These are phyloP conservation scores for Chromoteleia sp. DNA, from an alignment of 2,888 invertebrate genomes.

Conservation along the genomic window DNA sequence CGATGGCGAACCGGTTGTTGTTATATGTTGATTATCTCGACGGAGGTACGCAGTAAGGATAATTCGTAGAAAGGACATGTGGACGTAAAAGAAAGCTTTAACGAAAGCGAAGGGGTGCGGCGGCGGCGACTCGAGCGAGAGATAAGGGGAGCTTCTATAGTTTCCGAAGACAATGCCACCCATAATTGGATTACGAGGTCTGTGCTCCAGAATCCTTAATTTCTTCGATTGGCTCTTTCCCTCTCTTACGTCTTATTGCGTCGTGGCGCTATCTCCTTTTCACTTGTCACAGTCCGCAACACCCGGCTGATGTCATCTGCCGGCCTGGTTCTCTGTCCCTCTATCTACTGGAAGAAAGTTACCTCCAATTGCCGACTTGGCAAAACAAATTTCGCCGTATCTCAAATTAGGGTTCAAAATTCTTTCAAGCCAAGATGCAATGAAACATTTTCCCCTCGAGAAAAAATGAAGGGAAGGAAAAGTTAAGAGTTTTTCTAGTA, in stretches of 20 bases:
- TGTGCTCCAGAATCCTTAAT: constrained; percentile 79
- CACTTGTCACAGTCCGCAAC: constrained; percentile 68
- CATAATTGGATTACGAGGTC: constrained; percentile 80
- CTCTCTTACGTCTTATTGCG: constrained; percentile 57
- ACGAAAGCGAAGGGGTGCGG: constrained; percentile 53
- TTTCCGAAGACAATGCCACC: constrained; percentile 79
- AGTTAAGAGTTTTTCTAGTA: not conserved
- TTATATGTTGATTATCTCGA: constrained; percentile 50
- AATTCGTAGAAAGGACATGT: constrained; percentile 44
- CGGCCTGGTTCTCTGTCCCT: constrained; percentile 41
- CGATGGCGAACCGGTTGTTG: constrained; percentile 19
- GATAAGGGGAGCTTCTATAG: constrained; percentile 78
- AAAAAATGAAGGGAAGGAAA: not conserved
- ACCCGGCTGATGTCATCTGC: constrained; percentile 59
- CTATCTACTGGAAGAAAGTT: constrained; percentile 60
- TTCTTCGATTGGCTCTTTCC: constrained; percentile 71
- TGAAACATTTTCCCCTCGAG: not conserved
- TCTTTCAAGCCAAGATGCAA: constrained; percentile 5
- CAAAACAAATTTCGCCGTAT: constrained; percentile 61
- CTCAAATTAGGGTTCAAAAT: constrained; percentile 46
- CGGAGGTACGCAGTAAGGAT: constrained; percentile 10
- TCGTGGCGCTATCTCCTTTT: constrained; percentile 65
- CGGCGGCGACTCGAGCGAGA: constrained; percentile 64
- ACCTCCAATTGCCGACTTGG: constrained; percentile 58
- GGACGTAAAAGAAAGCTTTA: constrained; percentile 51